Percentiles rank a stretch among this genome's conserved stretches.
These are phyloP conservation scores for Dicentrarchus labrax DNA, from an alignment of 2,113 vertebrate species.

Conservation along the genomic window DNA sequence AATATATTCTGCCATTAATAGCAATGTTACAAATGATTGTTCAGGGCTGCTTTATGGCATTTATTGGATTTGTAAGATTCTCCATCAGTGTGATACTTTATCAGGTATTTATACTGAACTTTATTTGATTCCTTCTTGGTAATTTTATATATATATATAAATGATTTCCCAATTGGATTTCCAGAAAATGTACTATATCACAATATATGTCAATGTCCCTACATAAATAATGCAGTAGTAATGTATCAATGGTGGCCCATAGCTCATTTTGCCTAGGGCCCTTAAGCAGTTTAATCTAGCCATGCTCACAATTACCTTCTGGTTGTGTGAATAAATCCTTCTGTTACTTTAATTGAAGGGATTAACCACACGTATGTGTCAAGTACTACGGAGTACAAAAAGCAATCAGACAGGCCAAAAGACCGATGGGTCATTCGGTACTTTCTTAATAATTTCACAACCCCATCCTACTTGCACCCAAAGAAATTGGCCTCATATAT, in stretches of 20 bases:
- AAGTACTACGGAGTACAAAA: conserved; percentile 36
- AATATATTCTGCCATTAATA: background rate
- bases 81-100: background rate
- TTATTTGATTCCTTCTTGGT: too few relatives aligned
- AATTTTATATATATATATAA: background rate
- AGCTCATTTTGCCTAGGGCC: background rate
- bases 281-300: conserved; percentile 17
- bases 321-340: conserved; percentile 34
- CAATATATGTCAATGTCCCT: background rate
- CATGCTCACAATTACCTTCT: conserved; percentile 25
- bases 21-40: background rate
- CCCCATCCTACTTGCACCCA: conserved; percentile 11
- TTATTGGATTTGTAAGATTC: background rate
- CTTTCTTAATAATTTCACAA: conserved; percentile 53
- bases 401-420: conserved; percentile 43
- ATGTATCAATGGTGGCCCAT: background rate
- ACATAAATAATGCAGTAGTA: background rate
- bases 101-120: background rate
- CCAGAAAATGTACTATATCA: background rate
- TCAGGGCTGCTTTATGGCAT: background rate
- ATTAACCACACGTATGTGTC: conserved; percentile 49
- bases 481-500: conserved; percentile 66
- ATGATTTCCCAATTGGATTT: background rate
- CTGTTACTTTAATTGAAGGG: conserved; percentile 41
- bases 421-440: conserved; percentile 22